These are phyloP conservation scores for Pinna nobilis DNA, from an alignment of 1,140 invertebrate genomes.

Conservation along the genomic window DNA sequence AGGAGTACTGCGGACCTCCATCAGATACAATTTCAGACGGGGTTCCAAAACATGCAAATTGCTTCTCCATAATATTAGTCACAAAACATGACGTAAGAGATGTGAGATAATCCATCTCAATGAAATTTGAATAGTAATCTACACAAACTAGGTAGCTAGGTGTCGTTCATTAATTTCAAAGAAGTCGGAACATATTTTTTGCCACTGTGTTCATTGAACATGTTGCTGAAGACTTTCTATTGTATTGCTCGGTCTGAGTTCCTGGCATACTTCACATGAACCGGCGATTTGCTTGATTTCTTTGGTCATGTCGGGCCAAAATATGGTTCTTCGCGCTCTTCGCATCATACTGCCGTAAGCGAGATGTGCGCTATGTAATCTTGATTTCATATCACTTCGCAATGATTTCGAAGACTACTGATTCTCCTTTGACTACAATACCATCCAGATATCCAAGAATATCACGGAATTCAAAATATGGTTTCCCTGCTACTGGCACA, in stretches of 20 bases:
- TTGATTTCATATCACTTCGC: slow-evolving; percentile 58
- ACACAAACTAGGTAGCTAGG: slow-evolving; percentile 49
- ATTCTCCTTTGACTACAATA: slow-evolving; percentile 59
- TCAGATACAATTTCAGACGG: slow-evolving; percentile 17
- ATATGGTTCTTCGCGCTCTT: slow-evolving; percentile 52
- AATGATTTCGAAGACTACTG: slow-evolving; percentile 61
- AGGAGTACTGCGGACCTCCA: slow-evolving; percentile 31
- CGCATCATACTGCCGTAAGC: slow-evolving; percentile 50
- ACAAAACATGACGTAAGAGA: slow-evolving; percentile 13
- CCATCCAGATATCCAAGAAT: slow-evolving; percentile 52
- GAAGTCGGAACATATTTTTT: slow-evolving; percentile 55
- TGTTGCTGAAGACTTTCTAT: slow-evolving; percentile 38
- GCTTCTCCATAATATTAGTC: slow-evolving; percentile 41
- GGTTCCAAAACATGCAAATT: slow-evolving; percentile 42
- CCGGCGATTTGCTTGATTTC: slow-evolving; percentile 52
- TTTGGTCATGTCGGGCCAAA: slow-evolving; percentile 54
- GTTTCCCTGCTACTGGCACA: slow-evolving; percentile 12
- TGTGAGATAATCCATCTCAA: slow-evolving; percentile 72
- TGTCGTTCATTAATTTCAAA: slow-evolving; percentile 34
- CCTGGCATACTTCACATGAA: slow-evolving; percentile 45
- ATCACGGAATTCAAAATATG: slow-evolving; percentile 52
- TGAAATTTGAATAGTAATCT: slow-evolving; percentile 52
- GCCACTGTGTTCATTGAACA: slow-evolving; percentile 51
- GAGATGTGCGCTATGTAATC: slow-evolving; percentile 65
- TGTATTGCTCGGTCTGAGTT: slow-evolving; percentile 22